phyloP scores from a whole-genome alignment of 2,888 invertebrate genomes.

The Aricia artaxerxes region DNA sequence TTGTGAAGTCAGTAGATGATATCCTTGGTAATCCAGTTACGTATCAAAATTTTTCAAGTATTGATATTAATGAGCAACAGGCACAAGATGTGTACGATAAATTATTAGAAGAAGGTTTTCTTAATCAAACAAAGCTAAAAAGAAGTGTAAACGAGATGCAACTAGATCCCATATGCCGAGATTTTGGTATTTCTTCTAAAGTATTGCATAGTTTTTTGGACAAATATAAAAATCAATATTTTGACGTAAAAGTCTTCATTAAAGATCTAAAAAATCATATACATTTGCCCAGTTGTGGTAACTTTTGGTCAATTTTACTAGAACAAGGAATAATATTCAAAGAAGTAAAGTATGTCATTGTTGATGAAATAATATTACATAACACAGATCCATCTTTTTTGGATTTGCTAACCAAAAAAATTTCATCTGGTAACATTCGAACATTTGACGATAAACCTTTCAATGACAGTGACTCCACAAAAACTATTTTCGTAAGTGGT shows the following conservation, averaged over 20 bases:
- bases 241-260: constrained; percentile 15
- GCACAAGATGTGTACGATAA: constrained; percentile 27
- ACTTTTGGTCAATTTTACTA: constrained; percentile 21
- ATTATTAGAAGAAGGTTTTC: constrained; percentile 19
- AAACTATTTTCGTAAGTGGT: not conserved
- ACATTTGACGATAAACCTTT: no score
- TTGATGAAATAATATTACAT: constrained; percentile 20
- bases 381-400: constrained; percentile 26
- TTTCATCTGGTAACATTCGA: not conserved
- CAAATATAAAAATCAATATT: constrained; percentile 7
- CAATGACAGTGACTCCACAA: not conserved
- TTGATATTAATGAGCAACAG: constrained; percentile 19
- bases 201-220: constrained; percentile 13
- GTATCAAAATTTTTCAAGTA: constrained; percentile 19
- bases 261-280: constrained; percentile 11
- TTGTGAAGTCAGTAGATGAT: constrained; percentile 28
- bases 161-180: constrained; percentile 21
- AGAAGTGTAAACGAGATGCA: constrained; percentile 1
- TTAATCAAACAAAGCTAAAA: constrained; percentile 24
- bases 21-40: constrained; percentile 23
- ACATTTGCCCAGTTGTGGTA: constrained; percentile 18
- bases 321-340: constrained; percentile 20
- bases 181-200: constrained; percentile 25
- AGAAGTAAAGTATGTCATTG: constrained; percentile 27
- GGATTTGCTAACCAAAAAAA: not conserved